Conservation (phyloP, 2,888 invertebrate species). For the Anthrax anthrax region DNA sequence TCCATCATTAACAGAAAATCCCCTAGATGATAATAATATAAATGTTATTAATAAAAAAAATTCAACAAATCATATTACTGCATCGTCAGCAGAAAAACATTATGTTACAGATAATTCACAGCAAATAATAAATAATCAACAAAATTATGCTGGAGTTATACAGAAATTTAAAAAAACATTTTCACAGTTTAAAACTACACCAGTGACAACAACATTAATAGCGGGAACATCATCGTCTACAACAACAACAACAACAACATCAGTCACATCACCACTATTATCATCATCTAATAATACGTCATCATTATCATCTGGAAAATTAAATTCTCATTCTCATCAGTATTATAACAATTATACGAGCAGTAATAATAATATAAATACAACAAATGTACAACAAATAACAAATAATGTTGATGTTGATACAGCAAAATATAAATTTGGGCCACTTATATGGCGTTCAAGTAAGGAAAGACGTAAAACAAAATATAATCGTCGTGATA, state of each 20-base stretch:
- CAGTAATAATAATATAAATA: constrained; percentile 4
- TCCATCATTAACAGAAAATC: constrained; percentile 27
- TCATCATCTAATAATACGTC: constrained; percentile 6
- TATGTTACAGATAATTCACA: constrained; percentile 6
- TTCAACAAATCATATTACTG: neutral
- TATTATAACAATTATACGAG: constrained; percentile 5
- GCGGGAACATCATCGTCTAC: neutral
- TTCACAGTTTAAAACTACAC: constrained; percentile 33
- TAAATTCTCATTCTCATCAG: constrained; percentile 5
- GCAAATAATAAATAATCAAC: neutral
- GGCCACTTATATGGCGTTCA: constrained; percentile 55
- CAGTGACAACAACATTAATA: neutral
- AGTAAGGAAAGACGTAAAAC: constrained; percentile 56
- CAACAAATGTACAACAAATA: neutral
- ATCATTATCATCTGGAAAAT: no score
- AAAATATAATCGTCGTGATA: constrained; percentile 51
- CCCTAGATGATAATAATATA: constrained; percentile 12
- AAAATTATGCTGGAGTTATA: constrained; percentile 42
- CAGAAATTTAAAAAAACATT: constrained; percentile 59
- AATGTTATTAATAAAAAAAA: no score
- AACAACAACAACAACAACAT: constrained; percentile 4
- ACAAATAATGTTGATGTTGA: constrained; percentile 1
- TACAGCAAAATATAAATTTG: constrained; percentile 41
- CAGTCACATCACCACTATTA: neutral
- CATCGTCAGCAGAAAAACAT: constrained; percentile 6